Evolutionary conservation across 2,888 invertebrate species (phyloP), one percentile per base, ranked within the genome.

Genomic region (Tachystola acroxantha): DNA sequence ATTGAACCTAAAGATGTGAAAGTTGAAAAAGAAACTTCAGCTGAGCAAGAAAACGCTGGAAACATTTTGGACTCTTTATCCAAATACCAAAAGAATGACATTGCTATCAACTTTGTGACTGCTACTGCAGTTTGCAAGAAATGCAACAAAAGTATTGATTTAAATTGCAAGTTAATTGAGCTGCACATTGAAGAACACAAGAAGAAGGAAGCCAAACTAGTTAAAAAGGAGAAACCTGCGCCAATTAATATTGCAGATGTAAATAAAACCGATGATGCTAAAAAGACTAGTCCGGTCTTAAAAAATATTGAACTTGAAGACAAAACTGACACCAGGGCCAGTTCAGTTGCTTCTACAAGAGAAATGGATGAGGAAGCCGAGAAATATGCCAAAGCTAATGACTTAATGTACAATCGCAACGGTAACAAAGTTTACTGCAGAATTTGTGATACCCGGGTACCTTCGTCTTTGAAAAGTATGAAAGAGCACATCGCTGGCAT

Each of bases 41-140:
- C n/a, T n/a, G 24, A 24, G 2, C 9, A 24, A n/a, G 24, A n/a
- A n/a, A 24, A 24, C 24, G 3, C 7, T 1, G 9, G 3, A 6
- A 24, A 24, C 9, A 24, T 24, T 4, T n/a, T 24, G 13, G 34
- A 44, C 1, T 39, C 46, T 13, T 44, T 37, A 7, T 28, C 37
- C 3, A 50, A 51, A 14, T 64, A 63, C 14, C 56, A 65, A 37
- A 52, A 53, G 9, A 53, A 63, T n/a, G 38, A 51, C 7, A 50
- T 73, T 1, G 53, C 47, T 2, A 45, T 72, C 1, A 50, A 69
- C 37, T 50, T 67, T 10, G 55, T 53, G 9, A 39, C 16, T 1
- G 37, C 40, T 2, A 48, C 42, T 0, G 70, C 58, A 2, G 13
- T 40, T 24, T 71, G 70, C 39, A 58, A 49, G 27, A 55, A 48